Percentiles rank a stretch among this genome's conserved stretches.
Conservation (phyloP, 2,113 vertebrate genomes). For the Potamarius usumacintae region DNA sequence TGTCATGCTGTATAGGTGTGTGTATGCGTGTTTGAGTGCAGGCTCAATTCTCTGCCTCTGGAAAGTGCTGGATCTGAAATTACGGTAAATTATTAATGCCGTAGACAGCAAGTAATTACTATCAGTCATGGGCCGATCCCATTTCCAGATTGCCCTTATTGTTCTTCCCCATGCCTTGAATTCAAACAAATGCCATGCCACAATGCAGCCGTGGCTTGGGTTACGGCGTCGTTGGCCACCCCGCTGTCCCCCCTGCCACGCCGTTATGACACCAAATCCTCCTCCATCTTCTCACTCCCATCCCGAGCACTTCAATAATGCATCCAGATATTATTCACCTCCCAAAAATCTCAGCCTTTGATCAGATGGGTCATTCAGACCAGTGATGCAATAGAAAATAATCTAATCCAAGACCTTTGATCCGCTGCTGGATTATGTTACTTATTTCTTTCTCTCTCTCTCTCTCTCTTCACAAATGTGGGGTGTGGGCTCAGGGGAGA, state of each 20-base stretch:
- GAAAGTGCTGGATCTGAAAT: conserved; percentile 87
- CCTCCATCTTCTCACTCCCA: conserved; percentile 58
- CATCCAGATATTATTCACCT: conserved; percentile 70
- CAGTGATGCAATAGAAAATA: conserved; percentile 70
- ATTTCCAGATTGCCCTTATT: conserved; percentile 84
- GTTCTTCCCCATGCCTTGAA: conserved; percentile 70
- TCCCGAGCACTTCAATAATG: conserved; percentile 80
- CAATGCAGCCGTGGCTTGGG: conserved; percentile 73
- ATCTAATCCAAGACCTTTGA: conserved; percentile 67
- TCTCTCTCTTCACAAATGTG: conserved; percentile 12
- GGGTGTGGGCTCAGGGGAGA: not conserved
- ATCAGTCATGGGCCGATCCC: conserved; percentile 80
- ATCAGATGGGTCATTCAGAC: conserved; percentile 71
- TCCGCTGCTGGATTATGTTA: conserved; percentile 70
- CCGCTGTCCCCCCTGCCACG: conserved; percentile 71
- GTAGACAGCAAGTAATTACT: conserved; percentile 83
- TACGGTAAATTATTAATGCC: conserved; percentile 93
- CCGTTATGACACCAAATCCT: conserved; percentile 82
- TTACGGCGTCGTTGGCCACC: conserved; percentile 79
- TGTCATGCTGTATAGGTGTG: not conserved
- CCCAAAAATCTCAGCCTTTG: conserved; percentile 76
- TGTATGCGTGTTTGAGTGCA: not conserved
- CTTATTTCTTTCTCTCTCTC: conserved; percentile 58
- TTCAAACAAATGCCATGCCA: conserved; percentile 82
- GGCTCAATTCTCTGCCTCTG: conserved; percentile 59